phyloP scores from a whole-genome alignment of 2,113 vertebrate species.

The Sterrhoptilus dennistouni region DNA sequence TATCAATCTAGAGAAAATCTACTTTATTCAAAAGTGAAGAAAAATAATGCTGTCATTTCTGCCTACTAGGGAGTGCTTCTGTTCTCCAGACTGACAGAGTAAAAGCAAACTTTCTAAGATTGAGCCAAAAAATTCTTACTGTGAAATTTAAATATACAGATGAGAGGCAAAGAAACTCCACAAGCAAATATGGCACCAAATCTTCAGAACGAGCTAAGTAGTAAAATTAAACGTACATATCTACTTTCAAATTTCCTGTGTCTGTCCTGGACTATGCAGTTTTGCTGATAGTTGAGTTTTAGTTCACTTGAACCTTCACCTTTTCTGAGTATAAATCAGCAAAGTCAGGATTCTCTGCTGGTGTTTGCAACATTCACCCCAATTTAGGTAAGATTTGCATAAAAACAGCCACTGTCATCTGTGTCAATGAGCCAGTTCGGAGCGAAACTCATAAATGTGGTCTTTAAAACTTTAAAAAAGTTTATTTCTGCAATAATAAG shows the following conservation, averaged over 20 bases:
- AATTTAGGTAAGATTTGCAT: not conserved
- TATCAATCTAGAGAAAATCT: not conserved
- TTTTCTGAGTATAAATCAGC: not conserved
- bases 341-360: not conserved
- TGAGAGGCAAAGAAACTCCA: not conserved
- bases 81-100: not conserved
- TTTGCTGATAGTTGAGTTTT: not conserved
- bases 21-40: not conserved
- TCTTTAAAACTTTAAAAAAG: not conserved
- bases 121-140: not conserved
- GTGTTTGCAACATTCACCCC: not conserved
- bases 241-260: not conserved
- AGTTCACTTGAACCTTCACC: not conserved
- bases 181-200: accelerated
- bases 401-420: not conserved
- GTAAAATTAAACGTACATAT: not conserved
- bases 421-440: not conserved
- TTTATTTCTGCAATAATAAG: not conserved
- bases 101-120: not conserved
- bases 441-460: not conserved
- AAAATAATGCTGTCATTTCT: not conserved
- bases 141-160: not conserved
- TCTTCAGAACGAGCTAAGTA: not conserved
- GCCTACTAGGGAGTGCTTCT: not conserved
- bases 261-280: not conserved